phyloP scores from a whole-genome alignment of 2,888 invertebrate species.

The Rhingia rostrata region DNA sequence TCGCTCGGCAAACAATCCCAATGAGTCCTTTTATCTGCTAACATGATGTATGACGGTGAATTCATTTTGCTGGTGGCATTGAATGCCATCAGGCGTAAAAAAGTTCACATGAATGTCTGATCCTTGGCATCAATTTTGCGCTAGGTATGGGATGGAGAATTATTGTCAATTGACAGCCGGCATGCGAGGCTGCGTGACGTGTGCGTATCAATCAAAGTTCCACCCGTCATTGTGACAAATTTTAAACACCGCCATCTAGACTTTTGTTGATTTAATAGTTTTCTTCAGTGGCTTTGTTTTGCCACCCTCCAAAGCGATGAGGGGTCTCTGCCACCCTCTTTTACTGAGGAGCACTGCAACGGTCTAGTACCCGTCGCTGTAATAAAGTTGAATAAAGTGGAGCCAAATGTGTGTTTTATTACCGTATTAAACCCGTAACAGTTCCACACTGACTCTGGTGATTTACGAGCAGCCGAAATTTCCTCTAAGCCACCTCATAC shows the following conservation, averaged over 20 bases:
- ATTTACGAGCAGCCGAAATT: slow-evolving; percentile 66
- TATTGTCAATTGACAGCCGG: slow-evolving; percentile 70
- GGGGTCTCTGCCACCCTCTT: not conserved
- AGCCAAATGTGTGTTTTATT: slow-evolving; percentile 72
- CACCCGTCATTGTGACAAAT: slow-evolving; percentile 74
- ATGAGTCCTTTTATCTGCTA: slow-evolving; percentile 70
- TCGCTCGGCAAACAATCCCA: slow-evolving; percentile 58
- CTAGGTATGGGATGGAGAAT: not conserved
- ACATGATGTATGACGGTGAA: slow-evolving; percentile 70
- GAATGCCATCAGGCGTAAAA: slow-evolving; percentile 25
- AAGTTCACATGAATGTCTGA: slow-evolving; percentile 39
- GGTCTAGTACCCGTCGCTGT: slow-evolving; percentile 14
- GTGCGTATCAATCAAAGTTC: slow-evolving; percentile 76
- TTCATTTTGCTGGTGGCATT: slow-evolving; percentile 24
- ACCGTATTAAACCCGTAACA: slow-evolving; percentile 71
- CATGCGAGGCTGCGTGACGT: slow-evolving; percentile 77
- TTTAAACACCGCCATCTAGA: slow-evolving; percentile 75
- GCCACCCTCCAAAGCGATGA: slow-evolving; percentile 7
- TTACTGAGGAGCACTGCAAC: not conserved
- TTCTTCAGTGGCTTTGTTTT: slow-evolving; percentile 4
- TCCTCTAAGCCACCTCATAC: slow-evolving; percentile 11
- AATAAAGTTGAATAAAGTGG: slow-evolving; percentile 66
- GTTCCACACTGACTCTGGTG: slow-evolving; percentile 63
- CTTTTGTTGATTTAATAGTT: slow-evolving; percentile 44
- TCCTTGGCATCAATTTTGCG: slow-evolving; percentile 34